Base-by-base conservation (phyloP, 2,888 invertebrate genomes). In the Ferdinandea cuprea region DNA sequence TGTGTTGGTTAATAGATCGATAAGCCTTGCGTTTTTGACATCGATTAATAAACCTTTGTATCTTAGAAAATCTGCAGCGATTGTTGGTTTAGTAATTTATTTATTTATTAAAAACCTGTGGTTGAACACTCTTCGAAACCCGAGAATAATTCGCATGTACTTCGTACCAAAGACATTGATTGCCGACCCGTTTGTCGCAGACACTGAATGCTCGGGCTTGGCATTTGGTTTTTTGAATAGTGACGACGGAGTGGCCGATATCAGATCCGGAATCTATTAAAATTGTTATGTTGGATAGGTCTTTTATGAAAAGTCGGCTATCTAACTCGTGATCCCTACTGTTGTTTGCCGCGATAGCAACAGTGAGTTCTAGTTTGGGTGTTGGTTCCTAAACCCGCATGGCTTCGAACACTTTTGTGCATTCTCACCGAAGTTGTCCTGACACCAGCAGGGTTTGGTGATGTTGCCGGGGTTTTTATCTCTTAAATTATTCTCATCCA, bases 71-170 rank as follows among this genome's bases (percentile, higher is more conserved):
- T 78, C 78, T 32, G 71, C 61, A 1, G 56, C 78, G 42, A 78
- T 72, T 17, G 72, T 78, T 0, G 72, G 78, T 25, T 66, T 72
- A 3, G 79, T 58, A n/a, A 79, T n/a, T n/a, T n/a, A n/a, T n/a
- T n/a, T n/a, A n/a, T n/a, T n/a, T n/a, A n/a, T n/a, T n/a, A n/a
- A n/a, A n/a, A n/a, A n/a, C n/a, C n/a, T n/a, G n/a, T n/a, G n/a
- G n/a, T n/a, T n/a, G n/a, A n/a, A n/a, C n/a, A n/a, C n/a, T n/a
- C 50, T 21, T 3, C 79, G 44, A 9, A n/a, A n/a, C n/a, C n/a
- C n/a, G n/a, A n/a, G n/a, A n/a, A n/a, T n/a, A n/a, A n/a, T n/a
- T n/a, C n/a, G n/a, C n/a, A n/a, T n/a, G n/a, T n/a, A n/a, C n/a
- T n/a, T n/a, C n/a, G n/a, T n/a, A n/a, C n/a, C n/a, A n/a, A n/a